These are phyloP conservation scores for Chelonus insularis DNA, from an alignment of 1,140 invertebrate genomes.

Conservation along the genomic window DNA sequence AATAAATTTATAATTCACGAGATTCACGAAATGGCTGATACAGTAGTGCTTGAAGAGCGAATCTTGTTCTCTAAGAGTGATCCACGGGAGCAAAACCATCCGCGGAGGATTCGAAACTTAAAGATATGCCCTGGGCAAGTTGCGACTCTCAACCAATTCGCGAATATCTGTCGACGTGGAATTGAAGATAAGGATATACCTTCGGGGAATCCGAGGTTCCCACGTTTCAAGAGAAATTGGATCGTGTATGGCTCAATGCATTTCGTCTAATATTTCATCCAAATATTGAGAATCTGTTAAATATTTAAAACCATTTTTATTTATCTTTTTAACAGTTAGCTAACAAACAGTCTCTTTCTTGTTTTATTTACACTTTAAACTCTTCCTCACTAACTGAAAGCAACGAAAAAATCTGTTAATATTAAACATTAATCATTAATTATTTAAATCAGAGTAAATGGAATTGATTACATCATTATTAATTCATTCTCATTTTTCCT, in stretches of 20 bases:
- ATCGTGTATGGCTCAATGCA: constrained; percentile 9
- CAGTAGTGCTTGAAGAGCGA: constrained; percentile 2
- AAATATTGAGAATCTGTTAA: background rate
- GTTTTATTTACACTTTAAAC: too few relatives aligned
- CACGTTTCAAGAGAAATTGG: constrained; percentile 4
- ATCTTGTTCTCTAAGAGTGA: constrained; percentile 16
- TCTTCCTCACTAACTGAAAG: too few relatives aligned
- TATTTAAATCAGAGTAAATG: too few relatives aligned
- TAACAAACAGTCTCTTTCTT: too few relatives aligned
- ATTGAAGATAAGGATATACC: constrained; percentile 17
- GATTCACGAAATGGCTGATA: constrained; percentile 9
- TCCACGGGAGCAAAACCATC: constrained; percentile 16
- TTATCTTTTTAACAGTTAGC: background rate
- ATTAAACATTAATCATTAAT: too few relatives aligned
- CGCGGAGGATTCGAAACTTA: constrained; percentile 11
- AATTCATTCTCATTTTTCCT: too few relatives aligned
- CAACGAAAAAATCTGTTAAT: too few relatives aligned
- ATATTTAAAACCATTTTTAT: background rate
- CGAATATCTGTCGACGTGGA: constrained; percentile 14
- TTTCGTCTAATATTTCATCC: background rate
- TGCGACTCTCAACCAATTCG: constrained; percentile 11
- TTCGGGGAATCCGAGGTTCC: constrained; percentile 9
- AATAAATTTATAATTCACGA: background rate
- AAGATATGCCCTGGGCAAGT: constrained; percentile 14
- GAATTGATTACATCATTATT: too few relatives aligned